Evolutionary conservation across 2,888 invertebrate species (phyloP).

Genomic region (Anthrax anthrax): DNA sequence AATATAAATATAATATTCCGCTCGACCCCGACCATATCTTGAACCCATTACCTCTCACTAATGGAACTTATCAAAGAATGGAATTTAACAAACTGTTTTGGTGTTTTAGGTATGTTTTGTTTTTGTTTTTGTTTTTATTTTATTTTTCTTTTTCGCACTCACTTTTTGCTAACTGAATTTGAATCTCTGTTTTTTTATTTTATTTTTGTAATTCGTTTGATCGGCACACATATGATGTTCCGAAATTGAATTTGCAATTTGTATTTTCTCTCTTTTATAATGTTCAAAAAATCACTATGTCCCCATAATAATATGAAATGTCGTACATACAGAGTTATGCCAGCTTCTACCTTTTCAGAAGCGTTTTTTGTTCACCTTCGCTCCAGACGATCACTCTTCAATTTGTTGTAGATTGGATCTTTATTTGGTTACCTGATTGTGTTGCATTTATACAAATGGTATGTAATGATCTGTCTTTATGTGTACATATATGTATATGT

Average conservation of each 20-base stretch:
- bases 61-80: slow-evolving; percentile 33
- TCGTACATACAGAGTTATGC: background rate
- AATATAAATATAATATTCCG: background rate
- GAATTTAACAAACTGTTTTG: slow-evolving; percentile 18
- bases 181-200: too few species aligned
- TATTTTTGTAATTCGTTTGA: background rate
- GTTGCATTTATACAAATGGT: background rate
- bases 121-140: too few species aligned
- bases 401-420: background rate
- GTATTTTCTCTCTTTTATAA: background rate
- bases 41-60: slow-evolving; percentile 32
- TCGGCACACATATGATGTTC: background rate
- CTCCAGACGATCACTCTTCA: background rate
- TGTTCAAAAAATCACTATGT: background rate
- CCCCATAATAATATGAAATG: background rate
- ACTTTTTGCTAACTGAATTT: background rate
- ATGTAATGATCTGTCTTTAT: too few species aligned
- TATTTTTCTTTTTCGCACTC: background rate
- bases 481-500: too few species aligned
- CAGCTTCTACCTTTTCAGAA: background rate
- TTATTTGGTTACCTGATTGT: background rate
- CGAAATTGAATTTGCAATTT: background rate
- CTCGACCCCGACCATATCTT: slow-evolving; percentile 16
- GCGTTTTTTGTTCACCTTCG: background rate
- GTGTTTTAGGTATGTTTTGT: background rate